Conservation (phyloP, 2,113 vertebrate genomes). For the Tyrannus savana region DNA sequence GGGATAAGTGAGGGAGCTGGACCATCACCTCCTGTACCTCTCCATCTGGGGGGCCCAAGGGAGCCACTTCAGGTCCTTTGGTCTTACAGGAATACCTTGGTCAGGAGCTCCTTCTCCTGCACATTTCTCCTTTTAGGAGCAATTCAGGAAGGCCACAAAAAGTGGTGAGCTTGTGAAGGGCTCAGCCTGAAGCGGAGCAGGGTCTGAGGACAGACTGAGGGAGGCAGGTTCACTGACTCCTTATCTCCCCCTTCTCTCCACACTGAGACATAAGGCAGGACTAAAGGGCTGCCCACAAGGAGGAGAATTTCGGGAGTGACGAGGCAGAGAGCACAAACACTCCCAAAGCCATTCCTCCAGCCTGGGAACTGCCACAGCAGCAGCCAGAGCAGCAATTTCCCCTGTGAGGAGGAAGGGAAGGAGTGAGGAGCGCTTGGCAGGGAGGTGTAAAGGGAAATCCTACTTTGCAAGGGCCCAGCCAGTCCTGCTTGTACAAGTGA, state of each 20-base stretch:
- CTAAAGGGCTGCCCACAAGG: background rate
- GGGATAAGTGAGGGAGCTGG: background rate
- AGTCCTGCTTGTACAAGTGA: slow-evolving; percentile 2
- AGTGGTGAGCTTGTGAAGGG: background rate
- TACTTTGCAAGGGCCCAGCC: background rate
- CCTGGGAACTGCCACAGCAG: background rate
- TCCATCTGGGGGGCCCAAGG: background rate
- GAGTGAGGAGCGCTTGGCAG: background rate
- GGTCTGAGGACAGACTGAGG: background rate
- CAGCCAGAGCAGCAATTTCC: background rate
- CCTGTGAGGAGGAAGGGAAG: background rate
- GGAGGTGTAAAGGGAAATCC: slow-evolving; percentile 21
- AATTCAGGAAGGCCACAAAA: background rate
- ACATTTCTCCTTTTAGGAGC: background rate
- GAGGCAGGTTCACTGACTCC: rapidly evolving
- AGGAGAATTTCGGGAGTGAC: rapidly evolving
- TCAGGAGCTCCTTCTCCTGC: background rate
- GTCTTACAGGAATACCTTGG: background rate
- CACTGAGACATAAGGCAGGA: background rate
- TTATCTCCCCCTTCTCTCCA: background rate
- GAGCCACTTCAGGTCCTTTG: background rate
- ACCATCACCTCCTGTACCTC: background rate
- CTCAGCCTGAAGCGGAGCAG: background rate
- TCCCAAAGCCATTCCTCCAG: background rate
- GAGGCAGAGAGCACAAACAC: background rate